Evolutionary conservation across 2,888 invertebrate genomes (phyloP), one percentile per base, ranked within the genome.

Genomic region (Xestia xanthographa): DNA sequence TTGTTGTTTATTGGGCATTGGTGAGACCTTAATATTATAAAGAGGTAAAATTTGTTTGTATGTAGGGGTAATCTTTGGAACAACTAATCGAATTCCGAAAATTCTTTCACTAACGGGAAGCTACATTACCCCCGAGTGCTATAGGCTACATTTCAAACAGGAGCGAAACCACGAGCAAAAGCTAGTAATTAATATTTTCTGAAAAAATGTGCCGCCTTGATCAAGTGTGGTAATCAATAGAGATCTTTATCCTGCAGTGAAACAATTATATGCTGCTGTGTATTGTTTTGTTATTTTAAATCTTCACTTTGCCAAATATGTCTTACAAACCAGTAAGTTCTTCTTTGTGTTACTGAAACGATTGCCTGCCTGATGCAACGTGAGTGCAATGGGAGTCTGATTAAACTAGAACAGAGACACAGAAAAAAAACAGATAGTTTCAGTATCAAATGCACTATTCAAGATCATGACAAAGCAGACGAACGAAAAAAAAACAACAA

Each of bases 251-350:
- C 34, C 34, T 22, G 20, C 29, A 60, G 60, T 60, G 34, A 34
- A 29, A 22, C 4, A 34, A 22, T 58, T 6, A 20, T 60, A 34
- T 14, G 34, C 11, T 56, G 12, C 14, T 56, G 26, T 14, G 20
- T 56, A 26, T 56, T 34, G 5, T 34, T 14, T 14, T 56, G 6
- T 8, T 48, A 20, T 48, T 48, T 48, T 48, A 2, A 48, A 50
- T 50, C 50, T n/a, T 50, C 11, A 50, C 50, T 29, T 20, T 74
- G 20, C 22, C 9, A 53, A 65, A 76, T 76, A 1, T 11, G 9
- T 45, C 9, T 65, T 53, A 22, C 14, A 29, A 56, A 66, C 45
- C 11, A 58, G n/a, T 5, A 60, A 29, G 2, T 34, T 34, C 12
- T 41, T 17, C 4, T 60, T 73, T 8, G 26, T 22, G 22, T 48